Evolutionary conservation across 2,113 vertebrate genomes (phyloP), one percentile per base, ranked within the genome.

Genomic region (Pycnonotus jocosus): DNA sequence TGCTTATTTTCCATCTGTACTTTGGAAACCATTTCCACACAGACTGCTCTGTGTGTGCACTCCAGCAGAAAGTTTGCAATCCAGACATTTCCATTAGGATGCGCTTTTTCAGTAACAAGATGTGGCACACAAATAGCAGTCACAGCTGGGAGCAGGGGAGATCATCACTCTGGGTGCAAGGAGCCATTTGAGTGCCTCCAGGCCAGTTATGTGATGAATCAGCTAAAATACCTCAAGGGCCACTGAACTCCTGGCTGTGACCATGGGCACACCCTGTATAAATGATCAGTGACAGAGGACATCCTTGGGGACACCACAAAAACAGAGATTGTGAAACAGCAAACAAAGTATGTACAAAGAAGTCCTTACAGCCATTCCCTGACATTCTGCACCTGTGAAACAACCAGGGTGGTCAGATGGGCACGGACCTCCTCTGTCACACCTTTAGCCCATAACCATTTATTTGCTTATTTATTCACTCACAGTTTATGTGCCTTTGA

Each of bases 1-100:
- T 83, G 78, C 79, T 66, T 94, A 88, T 95, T 92, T 82, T 95
- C 92, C 94, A 96, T 95, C 80, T 96, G 84, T 80, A 88, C 44
- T 93, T 95, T 83, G 64, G 27, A 96, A 84, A 65, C 14, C 21
- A 35, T 83, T 93, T 81, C 56, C 65, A 74, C 9, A 27, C 77
- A 51, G 60, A 47, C 78, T 93, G 81, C 17, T 88, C 27, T 38
- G 3, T 48, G 27, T 35, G 42, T 37, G 56, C 50, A 37, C 71
- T 93, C 70, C 45, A 86, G 85, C 50, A 92, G 62, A 86, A 95
- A 80, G 50, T 90, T 88, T 88, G 45, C 51, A 73, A 73, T 66
- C 27, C 54, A 77, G 60, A 35, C 62, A 20, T 90, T 90, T 73
- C 51, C 38, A 37, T 81, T 54, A 78, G 56, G 58, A 31, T 58